These are phyloP conservation scores for Triplophysa rosa DNA, from an alignment of 2,113 vertebrate species.

Conservation along the genomic window DNA sequence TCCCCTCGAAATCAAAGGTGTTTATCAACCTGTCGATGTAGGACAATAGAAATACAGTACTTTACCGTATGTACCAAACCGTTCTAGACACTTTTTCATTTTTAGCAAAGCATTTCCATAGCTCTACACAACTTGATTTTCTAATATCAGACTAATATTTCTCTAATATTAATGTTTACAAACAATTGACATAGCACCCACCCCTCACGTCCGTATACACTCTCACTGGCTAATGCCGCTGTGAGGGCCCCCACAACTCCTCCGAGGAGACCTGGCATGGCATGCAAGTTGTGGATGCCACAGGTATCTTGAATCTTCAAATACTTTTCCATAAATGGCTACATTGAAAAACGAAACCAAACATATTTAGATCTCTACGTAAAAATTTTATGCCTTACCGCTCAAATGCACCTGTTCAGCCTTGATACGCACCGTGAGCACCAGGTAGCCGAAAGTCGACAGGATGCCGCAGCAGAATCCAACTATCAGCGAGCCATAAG, in stretches of 20 bases:
- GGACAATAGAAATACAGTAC: background rate
- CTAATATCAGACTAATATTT: too few relatives aligned
- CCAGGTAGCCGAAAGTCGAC: conserved; percentile 87
- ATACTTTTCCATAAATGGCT: conserved; percentile 87
- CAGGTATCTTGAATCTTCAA: conserved; percentile 92
- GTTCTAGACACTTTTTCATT: too few relatives aligned
- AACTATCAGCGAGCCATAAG: conserved; percentile 88
- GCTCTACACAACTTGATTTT: too few relatives aligned
- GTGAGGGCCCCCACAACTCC: conserved; percentile 88
- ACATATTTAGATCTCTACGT: background rate
- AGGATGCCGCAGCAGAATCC: conserved; percentile 86
- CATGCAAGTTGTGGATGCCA: conserved; percentile 93
- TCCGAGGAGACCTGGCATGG: conserved; percentile 87
- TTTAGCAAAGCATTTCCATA: too few relatives aligned
- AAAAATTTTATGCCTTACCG: background rate
- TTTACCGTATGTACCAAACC: too few relatives aligned
- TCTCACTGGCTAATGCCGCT: conserved; percentile 74
- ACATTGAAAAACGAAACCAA: background rate
- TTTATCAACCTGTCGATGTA: conserved; percentile 70
- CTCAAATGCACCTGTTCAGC: background rate
- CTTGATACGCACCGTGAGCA: conserved; percentile 80
- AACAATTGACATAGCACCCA: conserved; percentile 58
- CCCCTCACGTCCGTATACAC: conserved; percentile 80
- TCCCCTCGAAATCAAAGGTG: conserved; percentile 71
- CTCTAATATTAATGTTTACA: background rate